Evolutionary conservation across 2,888 invertebrate species (phyloP), one percentile per base, ranked within the genome.

Genomic region (Ischnus inquisitorius): DNA sequence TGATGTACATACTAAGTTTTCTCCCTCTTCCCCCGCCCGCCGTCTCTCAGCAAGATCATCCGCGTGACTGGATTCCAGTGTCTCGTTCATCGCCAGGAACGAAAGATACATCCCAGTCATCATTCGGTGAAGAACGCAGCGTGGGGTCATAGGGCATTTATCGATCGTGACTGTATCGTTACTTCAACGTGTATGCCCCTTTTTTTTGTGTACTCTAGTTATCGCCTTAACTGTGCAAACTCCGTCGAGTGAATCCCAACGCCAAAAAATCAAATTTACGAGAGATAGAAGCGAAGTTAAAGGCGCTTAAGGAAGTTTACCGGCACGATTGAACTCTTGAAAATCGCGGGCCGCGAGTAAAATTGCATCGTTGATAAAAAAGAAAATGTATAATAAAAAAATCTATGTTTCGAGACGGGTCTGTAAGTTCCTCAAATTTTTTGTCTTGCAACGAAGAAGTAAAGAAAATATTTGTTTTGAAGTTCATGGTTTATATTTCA

Each of bases 1-100:
- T 12, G 6, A 28, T 69, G 46, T 71, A 28, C n/a, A 54, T 22
- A n/a, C 43, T 34, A 34, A 34, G 4, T 34, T 34, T 34, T 8
- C 34, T 34, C 34, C 34, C 34, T 34, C 2, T 3, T 2, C 34
- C 3, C 34, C 34, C 34, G 2, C 3, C 34, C 34, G 10, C 51
- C 39, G 14, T 74, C 64, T 48, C 75, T 48, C 64, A 22, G 62
- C 64, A 74, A 77, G 64, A 80, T 81, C 81, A 69, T 81, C 68
- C 57, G 43, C 77, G 64, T 77, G 83, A 80, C 72, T 77, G 79
- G 76, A 76, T 83, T 67, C 76, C 83, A 48, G 76, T 77, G 83
- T 83, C 83, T 83, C 72, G 76, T 65, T 77, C 67, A 28, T 46
- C 60, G 62, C 51, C 67, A 62, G 19, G 69, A 83, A 80, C 79